A percentile compares a stretch with the other conserved stretches of the same genome.
phyloP scores from a whole-genome alignment of 1,140 invertebrate species.

The Schlechtendalia chinensis region DNA sequence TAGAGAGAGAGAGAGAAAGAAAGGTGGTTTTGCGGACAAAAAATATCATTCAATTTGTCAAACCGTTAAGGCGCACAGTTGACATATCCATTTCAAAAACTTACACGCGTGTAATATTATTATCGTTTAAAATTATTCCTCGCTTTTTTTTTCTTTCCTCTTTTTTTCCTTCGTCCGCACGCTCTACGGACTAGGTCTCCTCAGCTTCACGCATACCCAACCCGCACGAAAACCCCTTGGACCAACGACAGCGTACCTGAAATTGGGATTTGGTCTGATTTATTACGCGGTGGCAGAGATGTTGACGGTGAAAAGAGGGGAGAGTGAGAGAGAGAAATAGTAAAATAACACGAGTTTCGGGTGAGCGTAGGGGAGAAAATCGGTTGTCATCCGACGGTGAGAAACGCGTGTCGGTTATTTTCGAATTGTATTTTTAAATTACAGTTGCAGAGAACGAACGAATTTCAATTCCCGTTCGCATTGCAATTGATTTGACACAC shows the following conservation, averaged over 20 bases:
- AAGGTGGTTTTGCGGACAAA: not conserved
- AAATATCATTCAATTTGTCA: conserved; percentile 47
- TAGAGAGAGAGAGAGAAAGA: too few species aligned
- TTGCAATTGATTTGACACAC: not conserved
- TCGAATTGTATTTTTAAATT: not conserved
- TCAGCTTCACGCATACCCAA: too few species aligned
- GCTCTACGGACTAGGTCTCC: not conserved
- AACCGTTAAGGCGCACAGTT: conserved; percentile 25
- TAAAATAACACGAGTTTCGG: not conserved
- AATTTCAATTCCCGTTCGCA: not conserved
- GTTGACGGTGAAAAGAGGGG: not conserved
- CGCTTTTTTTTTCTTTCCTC: not conserved
- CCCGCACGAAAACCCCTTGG: too few species aligned
- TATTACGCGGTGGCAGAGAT: conserved; percentile 2
- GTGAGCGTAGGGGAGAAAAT: not conserved
- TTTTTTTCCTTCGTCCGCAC: too few species aligned
- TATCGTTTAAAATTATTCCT: conserved; percentile 45
- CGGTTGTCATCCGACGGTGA: not conserved
- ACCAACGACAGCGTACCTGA: not conserved
- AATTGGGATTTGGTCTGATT: conserved; percentile 34
- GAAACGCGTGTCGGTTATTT: not conserved
- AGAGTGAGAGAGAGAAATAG: too few species aligned
- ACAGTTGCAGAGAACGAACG: not conserved
- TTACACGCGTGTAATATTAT: conserved; percentile 17
- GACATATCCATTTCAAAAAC: conserved; percentile 45